These are phyloP conservation scores for Julus scanicus DNA, from an alignment of 2,888 invertebrate genomes.

Conservation along the genomic window DNA sequence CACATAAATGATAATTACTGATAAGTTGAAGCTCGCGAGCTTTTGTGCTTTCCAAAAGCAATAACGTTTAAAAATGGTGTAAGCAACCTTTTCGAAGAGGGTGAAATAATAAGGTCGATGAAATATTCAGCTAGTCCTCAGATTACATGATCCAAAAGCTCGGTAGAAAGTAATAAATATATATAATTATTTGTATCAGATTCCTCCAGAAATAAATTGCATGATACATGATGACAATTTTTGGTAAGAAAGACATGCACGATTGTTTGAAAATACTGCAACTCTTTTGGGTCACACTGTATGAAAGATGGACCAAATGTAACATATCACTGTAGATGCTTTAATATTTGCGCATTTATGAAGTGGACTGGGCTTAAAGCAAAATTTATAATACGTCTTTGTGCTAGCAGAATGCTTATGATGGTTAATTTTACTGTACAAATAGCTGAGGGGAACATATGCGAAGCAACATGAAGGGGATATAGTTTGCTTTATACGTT, in stretches of 20 bases:
- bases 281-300: not conserved
- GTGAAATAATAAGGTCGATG: not conserved
- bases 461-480: not conserved
- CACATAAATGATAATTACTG: conserved; percentile 39
- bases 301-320: not conserved
- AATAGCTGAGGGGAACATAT: not conserved
- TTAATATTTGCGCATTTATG: not conserved
- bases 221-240: no score
- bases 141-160: not conserved
- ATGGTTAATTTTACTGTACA: not conserved
- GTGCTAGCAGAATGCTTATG: not conserved
- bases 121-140: not conserved
- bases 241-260: no score
- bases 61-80: not conserved
- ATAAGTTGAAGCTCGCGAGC: conserved; percentile 2
- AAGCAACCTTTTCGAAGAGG: not conserved
- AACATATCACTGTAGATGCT: not conserved
- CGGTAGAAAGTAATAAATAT: no score
- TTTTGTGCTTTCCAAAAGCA: not conserved
- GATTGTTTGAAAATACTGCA: no score
- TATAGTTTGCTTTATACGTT: not conserved
- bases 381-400: not conserved
- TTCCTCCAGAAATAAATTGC: no score
- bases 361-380: not conserved
- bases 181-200: no score